Base-by-base conservation (phyloP, 2,888 invertebrate species). In the Horisme vitalbata region DNA sequence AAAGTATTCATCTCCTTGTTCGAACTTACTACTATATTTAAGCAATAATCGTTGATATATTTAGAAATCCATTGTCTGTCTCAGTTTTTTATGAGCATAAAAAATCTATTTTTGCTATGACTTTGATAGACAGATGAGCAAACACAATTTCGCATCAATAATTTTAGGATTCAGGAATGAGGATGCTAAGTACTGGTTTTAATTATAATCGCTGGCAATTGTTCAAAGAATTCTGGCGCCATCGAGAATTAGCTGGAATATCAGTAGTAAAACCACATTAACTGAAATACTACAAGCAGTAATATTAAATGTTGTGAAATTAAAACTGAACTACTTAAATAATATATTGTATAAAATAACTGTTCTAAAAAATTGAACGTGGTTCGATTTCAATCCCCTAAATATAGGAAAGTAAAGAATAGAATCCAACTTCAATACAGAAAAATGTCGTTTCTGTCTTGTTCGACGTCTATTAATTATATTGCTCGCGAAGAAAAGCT, bases 231-330 rank as follows among this genome's bases (percentile, higher is more conserved):
- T 46, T 24, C 35, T 41, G 26, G 39, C 31, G 35, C 46, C 31
- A 30, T 36, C 15, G 30, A 27, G 12, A 31, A 26, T 30, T 41
- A 21, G 32, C 21, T 36, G 21, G 39, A 21, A 26, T 41, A 39
- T 24, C 24, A 28, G 45, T 45, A 50, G 35, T 53, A 41, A 47
- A 47, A 41, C 34, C 13, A n/a, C 27, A 46, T 49, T 43, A 57
- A 52, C 34, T 10, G 14, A 41, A 41, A 45, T 51, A 49, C 51
- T 55, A 28, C 28, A 52, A 58, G 57, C 41, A 51, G 48, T 49
- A 45, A 61, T 53, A 47, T 57, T 43, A 47, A 52, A n/a, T n/a
- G n/a, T n/a, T n/a, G n/a, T n/a, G n/a, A 44, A n/a, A 9, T 23
- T 0, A 2, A 23, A 41, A 18, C 18, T 11, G 12, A 20, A 24